Base-by-base conservation (phyloP, 1,140 invertebrate genomes). In the Pogonomyrmex barbatus region DNA sequence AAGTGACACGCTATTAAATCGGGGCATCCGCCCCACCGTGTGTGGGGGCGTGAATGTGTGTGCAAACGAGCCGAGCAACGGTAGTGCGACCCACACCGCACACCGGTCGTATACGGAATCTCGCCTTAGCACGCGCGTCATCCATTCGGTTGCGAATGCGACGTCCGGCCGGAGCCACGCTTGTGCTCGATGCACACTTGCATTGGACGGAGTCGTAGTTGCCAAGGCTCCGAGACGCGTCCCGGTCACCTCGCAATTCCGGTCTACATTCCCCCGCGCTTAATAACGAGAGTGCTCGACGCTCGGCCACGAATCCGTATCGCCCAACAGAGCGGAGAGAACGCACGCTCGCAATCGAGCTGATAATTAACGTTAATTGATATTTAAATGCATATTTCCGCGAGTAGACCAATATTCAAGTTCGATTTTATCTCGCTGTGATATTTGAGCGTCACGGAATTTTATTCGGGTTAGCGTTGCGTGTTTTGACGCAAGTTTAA, bases 121-220 rank as follows among this genome's bases (percentile, higher is more conserved):
- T 79, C 78, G 56, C 77, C 83, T 79, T 83, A 82, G 42, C 82
- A 90, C 78, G 89, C 88, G 67, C 62, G 33, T 58, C 75, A 58
- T 60, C 36, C 42, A 71, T 58, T 24, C 50, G 75, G 39, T 36
- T 9, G n/a, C 70, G 73, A 67, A 65, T 56, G 36, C 36, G 63
- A 54, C 52, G n/a, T 47, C 39, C 50, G n/a, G 36, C 76, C 12
- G 17, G 52, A 42, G 60, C 56, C 17, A 39, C 56, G 5, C 36
- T 45, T 47, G 33, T 36, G 63, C 36, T 65, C 79, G 45, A 82
- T 60, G 67, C 78, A 45, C 78, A 24, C 24, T 24, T 24, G 24
- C 24, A 71, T 58, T 39, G 42, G 78, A 67, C 36, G 62, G 52
- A 56, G 2, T 56, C 9, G 36, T 36, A n/a, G 1, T 4, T n/a